Evolutionary conservation across 1,140 invertebrate species (phyloP).

Genomic region (Bilobella aurantiaca): DNA sequence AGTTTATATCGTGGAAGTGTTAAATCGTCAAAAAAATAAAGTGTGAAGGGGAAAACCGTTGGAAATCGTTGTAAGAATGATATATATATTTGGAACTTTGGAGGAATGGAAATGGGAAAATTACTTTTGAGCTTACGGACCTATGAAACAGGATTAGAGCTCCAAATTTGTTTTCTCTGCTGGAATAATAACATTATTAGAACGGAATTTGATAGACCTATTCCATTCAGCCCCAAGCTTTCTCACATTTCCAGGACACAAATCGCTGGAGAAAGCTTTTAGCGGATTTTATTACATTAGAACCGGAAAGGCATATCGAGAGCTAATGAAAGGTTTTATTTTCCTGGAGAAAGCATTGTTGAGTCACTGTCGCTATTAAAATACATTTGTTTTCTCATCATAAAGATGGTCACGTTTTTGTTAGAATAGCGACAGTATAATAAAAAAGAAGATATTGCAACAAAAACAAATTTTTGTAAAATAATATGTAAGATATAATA

Average conservation of each 20-base stretch:
- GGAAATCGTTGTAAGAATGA: background rate
- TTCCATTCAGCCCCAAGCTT: too few species aligned
- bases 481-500: too few species aligned
- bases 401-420: too few species aligned
- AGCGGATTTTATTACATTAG: background rate
- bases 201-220: background rate
- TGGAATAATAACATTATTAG: slow-evolving; percentile 7
- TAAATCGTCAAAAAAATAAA: background rate
- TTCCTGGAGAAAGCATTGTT: background rate
- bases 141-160: slow-evolving; percentile 4
- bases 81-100: background rate
- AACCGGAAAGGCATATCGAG: background rate
- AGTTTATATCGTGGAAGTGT: background rate
- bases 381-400: slow-evolving; percentile 3
- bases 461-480: too few species aligned
- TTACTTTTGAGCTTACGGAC: slow-evolving; percentile 6
- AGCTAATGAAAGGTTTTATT: background rate
- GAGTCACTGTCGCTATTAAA: slow-evolving; percentile 28
- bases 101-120: slow-evolving; percentile 1
- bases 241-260: background rate
- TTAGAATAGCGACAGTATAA: too few species aligned
- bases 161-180: slow-evolving; percentile 1
- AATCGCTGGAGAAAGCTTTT: background rate
- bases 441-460: too few species aligned
- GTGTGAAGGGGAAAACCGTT: background rate